These are phyloP conservation scores for Cyprinella venusta DNA, from an alignment of 2,797 vertebrate genomes.

Conservation along the genomic window DNA sequence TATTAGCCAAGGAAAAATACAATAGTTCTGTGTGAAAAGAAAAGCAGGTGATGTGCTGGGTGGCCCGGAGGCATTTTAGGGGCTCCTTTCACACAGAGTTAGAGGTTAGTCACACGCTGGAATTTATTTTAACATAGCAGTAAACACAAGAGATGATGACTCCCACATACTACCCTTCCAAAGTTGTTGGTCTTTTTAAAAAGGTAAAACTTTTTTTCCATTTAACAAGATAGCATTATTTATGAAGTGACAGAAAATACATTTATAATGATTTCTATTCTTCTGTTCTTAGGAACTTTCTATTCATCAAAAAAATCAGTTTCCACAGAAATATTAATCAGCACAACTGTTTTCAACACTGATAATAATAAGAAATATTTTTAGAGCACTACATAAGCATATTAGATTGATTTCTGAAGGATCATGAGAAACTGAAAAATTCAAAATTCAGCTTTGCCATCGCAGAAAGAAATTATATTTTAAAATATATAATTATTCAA, in stretches of 20 bases:
- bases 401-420: not conserved
- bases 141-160: constrained; percentile 28
- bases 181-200: not conserved
- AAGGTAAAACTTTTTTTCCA: not conserved
- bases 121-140: constrained; percentile 27
- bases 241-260: not conserved
- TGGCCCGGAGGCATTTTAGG: constrained; percentile 25
- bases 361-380: too few relatives aligned
- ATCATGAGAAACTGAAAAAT: not conserved
- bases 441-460: not conserved
- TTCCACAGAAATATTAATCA: not conserved
- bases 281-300: not conserved
- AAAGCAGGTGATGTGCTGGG: not conserved
- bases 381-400: too few relatives aligned
- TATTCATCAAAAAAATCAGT: not conserved
- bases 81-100: constrained; percentile 1
- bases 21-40: constrained; percentile 24
- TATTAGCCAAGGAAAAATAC: constrained; percentile 31
- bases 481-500: not conserved
- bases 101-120: constrained; percentile 25
- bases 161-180: not conserved
- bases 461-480: not conserved
- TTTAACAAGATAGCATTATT: not conserved
- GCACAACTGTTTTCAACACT: too few relatives aligned
- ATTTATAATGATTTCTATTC: not conserved